Percentiles rank a stretch among this genome's conserved stretches.
Conservation (phyloP, 1,140 invertebrate species). For the Globodera ellingtonae region DNA sequence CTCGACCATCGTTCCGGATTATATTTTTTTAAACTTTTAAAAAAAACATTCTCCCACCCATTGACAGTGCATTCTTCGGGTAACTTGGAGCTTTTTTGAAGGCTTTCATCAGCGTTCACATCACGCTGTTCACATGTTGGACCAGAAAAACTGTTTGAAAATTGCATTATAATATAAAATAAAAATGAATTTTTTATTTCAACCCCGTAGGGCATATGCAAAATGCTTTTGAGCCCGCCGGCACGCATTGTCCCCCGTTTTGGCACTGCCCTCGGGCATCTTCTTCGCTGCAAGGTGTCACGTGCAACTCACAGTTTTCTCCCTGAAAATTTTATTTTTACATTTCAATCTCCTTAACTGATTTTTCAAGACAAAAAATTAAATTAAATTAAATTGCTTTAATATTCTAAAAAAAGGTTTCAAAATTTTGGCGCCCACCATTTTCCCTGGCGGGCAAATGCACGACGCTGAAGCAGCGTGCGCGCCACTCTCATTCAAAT, state of each 20-base stretch:
- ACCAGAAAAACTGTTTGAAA: not conserved
- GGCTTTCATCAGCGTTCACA: not conserved
- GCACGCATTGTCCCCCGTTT: constrained; percentile 30
- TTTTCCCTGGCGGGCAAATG: constrained; percentile 14
- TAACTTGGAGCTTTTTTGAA: no score
- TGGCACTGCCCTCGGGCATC: not conserved
- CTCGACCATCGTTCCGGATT: no score
- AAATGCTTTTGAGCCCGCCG: constrained; percentile 9
- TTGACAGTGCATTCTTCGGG: constrained; percentile 23
- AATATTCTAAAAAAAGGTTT: no score
- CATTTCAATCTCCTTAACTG: not conserved
- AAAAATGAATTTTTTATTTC: not conserved
- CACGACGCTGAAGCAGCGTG: not conserved
- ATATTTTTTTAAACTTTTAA: no score
- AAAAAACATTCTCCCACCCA: constrained; percentile 7
- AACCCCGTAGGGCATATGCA: constrained; percentile 29
- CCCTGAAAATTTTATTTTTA: not conserved
- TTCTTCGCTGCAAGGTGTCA: not conserved
- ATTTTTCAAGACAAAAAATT: no score
- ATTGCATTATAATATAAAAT: not conserved
- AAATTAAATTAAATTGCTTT: no score
- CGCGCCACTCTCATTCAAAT: not conserved
- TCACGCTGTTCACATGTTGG: constrained; percentile 3
- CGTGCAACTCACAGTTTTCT: constrained; percentile 17
- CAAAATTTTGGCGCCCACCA: not conserved